A percentile compares a stretch with the other conserved stretches of the same genome.
phyloP scores from a whole-genome alignment of 2,113 vertebrate species.

The Psilopogon haemacephalus region DNA sequence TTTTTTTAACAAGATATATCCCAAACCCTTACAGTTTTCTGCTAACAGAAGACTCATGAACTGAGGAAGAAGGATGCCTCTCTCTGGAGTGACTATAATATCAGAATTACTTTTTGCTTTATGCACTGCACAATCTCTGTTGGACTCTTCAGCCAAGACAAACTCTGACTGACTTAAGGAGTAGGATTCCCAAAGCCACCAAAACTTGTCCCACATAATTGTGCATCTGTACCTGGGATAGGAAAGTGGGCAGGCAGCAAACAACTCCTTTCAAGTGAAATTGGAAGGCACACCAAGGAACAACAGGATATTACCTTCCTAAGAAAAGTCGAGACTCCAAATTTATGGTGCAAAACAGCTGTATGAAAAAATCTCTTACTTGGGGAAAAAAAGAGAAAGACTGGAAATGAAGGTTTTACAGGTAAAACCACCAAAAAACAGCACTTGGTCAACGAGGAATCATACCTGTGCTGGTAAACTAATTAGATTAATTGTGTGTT shows the following conservation, averaged over 20 bases:
- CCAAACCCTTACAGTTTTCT: neutral
- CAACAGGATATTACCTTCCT: neutral
- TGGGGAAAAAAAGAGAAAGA: neutral
- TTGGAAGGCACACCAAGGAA: neutral
- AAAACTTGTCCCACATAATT: neutral
- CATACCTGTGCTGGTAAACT: neutral
- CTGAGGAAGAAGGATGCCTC: neutral
- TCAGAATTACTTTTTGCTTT: neutral
- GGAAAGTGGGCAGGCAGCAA: neutral
- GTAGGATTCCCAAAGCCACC: neutral
- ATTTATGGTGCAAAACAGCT: neutral
- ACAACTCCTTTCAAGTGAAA: neutral
- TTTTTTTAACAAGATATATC: neutral
- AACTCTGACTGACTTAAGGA: neutral
- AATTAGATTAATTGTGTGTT: neutral
- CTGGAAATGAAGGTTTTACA: neutral
- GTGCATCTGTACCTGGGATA: neutral
- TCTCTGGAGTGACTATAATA: neutral
- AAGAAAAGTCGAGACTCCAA: neutral
- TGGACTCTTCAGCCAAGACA: rapidly evolving
- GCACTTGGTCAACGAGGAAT: neutral
- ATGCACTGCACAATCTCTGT: neutral
- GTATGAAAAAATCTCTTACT: neutral
- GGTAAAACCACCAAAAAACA: neutral
- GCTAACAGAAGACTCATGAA: neutral